Evolutionary conservation across 2,888 invertebrate species (phyloP).

Genomic region (Eupithecia centaureata): DNA sequence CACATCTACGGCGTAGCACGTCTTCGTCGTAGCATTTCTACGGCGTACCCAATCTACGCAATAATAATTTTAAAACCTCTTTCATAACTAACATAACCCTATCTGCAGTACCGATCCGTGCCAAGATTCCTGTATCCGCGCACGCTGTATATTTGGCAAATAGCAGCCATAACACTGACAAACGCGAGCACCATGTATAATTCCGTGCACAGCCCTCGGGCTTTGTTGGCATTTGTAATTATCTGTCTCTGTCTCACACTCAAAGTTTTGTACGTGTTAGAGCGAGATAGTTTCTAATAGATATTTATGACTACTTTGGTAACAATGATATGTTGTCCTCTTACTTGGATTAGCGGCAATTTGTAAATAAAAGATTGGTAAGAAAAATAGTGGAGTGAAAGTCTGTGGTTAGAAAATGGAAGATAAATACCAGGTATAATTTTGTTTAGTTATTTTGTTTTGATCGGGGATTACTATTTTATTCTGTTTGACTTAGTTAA

Average conservation of each 20-base stretch:
- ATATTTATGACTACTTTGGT: conserved; percentile 37
- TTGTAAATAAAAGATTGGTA: conserved; percentile 17
- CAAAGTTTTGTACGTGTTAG: background rate
- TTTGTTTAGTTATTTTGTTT: background rate
- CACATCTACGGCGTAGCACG: background rate
- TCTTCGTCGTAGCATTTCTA: conserved; percentile 3
- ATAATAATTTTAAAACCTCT: conserved; percentile 9
- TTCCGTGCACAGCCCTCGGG: conserved; percentile 28
- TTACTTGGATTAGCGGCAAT: conserved; percentile 23
- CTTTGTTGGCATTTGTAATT: conserved; percentile 24
- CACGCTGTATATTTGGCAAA: conserved; percentile 39
- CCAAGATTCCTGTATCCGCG: conserved; percentile 20
- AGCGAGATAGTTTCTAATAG: conserved; percentile 31
- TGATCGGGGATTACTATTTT: too few species aligned
- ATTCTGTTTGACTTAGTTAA: background rate
- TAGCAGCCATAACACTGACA: conserved; percentile 41
- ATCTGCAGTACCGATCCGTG: conserved; percentile 19
- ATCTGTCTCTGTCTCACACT: conserved; percentile 29
- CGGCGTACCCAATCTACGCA: background rate
- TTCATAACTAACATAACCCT: conserved; percentile 17
- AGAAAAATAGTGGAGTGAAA: conserved; percentile 6
- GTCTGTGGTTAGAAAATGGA: background rate
- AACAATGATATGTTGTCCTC: conserved; percentile 37
- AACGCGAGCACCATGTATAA: conserved; percentile 41
- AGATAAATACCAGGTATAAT: background rate